Conservation (phyloP, 2,797 vertebrate species). For the Darevskia mixta region DNA sequence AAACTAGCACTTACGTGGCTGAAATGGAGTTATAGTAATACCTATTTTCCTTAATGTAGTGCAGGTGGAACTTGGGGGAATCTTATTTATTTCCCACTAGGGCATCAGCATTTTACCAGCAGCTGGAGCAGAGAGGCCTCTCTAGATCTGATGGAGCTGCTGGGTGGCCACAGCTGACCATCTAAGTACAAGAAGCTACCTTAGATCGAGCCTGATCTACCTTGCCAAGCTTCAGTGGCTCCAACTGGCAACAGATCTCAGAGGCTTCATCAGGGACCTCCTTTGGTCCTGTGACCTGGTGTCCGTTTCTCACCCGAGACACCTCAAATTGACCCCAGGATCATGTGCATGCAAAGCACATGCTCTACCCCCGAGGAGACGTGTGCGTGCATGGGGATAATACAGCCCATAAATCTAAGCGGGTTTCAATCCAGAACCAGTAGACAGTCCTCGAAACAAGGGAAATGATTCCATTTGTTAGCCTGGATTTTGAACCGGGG, state of each 20-base stretch:
- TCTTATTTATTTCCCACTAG: neutral
- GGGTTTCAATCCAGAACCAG: neutral
- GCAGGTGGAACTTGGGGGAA: neutral
- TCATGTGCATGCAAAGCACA: neutral
- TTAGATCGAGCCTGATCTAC: neutral
- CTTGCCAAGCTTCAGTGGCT: neutral
- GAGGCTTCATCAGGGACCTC: neutral
- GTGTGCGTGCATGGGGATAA: too few relatives aligned
- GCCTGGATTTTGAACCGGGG: neutral
- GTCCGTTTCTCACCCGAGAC: neutral
- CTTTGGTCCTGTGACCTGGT: neutral
- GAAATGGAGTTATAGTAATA: constrained; percentile 48
- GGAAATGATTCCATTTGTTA: neutral
- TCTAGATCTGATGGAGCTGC: neutral
- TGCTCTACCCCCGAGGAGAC: neutral
- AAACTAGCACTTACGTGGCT: constrained; percentile 69
- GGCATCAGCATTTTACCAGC: too few relatives aligned
- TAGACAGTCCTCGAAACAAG: neutral
- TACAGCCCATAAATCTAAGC: neutral
- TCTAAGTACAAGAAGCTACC: neutral
- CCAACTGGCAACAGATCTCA: neutral
- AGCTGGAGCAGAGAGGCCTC: neutral
- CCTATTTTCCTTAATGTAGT: constrained; percentile 7
- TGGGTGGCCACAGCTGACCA: neutral
- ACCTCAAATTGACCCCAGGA: neutral